Evolutionary conservation across 2,888 invertebrate genomes (phyloP), one percentile per base, ranked within the genome.

Genomic region (Drosophila melanosoma): DNA sequence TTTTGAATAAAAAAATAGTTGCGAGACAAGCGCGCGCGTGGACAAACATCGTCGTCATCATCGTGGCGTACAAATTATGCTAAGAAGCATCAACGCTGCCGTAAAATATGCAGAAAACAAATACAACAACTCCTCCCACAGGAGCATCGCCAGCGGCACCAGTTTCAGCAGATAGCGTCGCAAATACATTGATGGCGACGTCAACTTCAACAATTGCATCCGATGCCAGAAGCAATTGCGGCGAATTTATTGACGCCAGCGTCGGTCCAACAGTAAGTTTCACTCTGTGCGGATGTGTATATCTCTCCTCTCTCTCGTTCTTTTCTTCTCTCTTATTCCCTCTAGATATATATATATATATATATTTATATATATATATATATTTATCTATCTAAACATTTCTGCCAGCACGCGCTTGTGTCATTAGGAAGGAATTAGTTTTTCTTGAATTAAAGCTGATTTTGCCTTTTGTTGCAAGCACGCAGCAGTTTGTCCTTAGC

Each of bases 11-110:
- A 57, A 40, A 32, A 71, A 49, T 64, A 83, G 84, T 83, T 83
- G 71, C 57, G 65, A 60, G 65, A 82, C 59, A 57, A 66, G 58
- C 53, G 85, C 74, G 72, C 69, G 82, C 85, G 74, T 70, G 76
- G 69, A 59, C 64, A 70, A 58, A 86, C 64, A 74, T 69, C 53
- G 61, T 79, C 69, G 74, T 67, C 64, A 69, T 71, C 58, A 74
- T 80, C 66, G 71, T 79, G 88, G 85, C 82, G 80, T 85, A 70
- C 80, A 85, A 83, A 83, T 82, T 83, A 83, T 83, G 83, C 88
- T 76, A 85, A 88, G 70, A 42, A 85, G 83, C 78, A 77, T 85
- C 77, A 83, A 77, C 62, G 74, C 67, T 80, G 81, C 48, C 67
- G 59, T 66, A 40, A 73, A 88, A 49, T 73, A 78, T 83, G 68